Conservation (phyloP, 2,113 vertebrate genomes). For the Oenanthe melanoleuca region DNA sequence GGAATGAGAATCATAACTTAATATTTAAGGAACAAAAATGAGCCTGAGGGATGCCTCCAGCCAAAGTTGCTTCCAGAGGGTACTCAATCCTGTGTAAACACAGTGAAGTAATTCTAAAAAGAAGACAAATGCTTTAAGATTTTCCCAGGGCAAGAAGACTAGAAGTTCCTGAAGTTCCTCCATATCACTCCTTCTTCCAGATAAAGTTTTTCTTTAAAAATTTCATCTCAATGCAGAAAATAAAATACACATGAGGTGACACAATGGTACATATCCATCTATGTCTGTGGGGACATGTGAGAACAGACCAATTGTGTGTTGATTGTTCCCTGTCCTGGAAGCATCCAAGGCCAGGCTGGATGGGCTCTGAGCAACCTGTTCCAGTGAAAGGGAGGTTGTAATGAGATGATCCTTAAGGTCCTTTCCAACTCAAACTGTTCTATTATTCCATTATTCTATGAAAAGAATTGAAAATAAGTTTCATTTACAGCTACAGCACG, state of each 20-base stretch:
- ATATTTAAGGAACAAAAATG: neutral
- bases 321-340: neutral
- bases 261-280: neutral
- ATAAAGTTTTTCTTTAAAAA: neutral
- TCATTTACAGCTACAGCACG: neutral
- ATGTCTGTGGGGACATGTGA: neutral
- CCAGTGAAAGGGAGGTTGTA: neutral
- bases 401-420: neutral
- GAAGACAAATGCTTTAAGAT: neutral
- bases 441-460: neutral
- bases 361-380: neutral
- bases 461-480: slow-evolving; percentile 28
- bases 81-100: too few relatives aligned
- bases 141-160: neutral
- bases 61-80: neutral
- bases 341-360: neutral
- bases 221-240: neutral
- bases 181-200: neutral
- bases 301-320: neutral
- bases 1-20: neutral
- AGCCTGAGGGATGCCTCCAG: neutral
- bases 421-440: neutral
- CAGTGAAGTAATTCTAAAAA: neutral
- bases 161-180: neutral
- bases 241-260: neutral